Percentiles rank a stretch among this genome's conserved stretches.
Evolutionary conservation across 1,140 invertebrate species (phyloP).

Genomic region (Plutomurus gul): DNA sequence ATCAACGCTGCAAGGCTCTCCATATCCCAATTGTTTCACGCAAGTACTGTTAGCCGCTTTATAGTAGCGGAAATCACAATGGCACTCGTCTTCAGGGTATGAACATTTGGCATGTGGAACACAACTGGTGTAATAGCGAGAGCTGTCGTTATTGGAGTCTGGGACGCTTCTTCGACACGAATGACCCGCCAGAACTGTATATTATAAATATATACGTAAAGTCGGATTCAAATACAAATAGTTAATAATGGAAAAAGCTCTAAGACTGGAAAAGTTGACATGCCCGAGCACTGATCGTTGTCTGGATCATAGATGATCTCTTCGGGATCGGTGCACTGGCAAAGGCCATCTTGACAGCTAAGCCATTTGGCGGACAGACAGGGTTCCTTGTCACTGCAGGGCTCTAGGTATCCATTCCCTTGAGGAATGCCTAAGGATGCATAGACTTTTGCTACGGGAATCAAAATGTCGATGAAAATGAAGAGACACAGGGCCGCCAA

Average conservation of each 20-base stretch:
- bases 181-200: too few species aligned
- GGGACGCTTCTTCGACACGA: constrained; percentile 32
- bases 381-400: constrained; percentile 21
- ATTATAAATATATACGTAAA: too few species aligned
- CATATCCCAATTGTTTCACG: constrained; percentile 32
- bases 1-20: not conserved
- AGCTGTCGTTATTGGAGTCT: not conserved
- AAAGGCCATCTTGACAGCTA: constrained; percentile 29
- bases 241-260: not conserved
- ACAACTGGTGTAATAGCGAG: constrained; percentile 31
- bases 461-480: not conserved
- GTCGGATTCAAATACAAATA: not conserved
- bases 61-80: constrained; percentile 43
- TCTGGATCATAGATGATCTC: constrained; percentile 39
- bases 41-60: constrained; percentile 32
- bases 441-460: not conserved
- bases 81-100: constrained; percentile 32
- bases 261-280: too few species aligned
- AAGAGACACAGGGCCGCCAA: not conserved
- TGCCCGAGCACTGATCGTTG: not conserved
- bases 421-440: not conserved
- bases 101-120: constrained; percentile 35
- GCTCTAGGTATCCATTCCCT: not conserved
- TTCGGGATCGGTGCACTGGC: not conserved
- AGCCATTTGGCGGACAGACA: constrained; percentile 37